Base-by-base conservation (phyloP, 2,113 vertebrate genomes). In the Percina caprodes region DNA sequence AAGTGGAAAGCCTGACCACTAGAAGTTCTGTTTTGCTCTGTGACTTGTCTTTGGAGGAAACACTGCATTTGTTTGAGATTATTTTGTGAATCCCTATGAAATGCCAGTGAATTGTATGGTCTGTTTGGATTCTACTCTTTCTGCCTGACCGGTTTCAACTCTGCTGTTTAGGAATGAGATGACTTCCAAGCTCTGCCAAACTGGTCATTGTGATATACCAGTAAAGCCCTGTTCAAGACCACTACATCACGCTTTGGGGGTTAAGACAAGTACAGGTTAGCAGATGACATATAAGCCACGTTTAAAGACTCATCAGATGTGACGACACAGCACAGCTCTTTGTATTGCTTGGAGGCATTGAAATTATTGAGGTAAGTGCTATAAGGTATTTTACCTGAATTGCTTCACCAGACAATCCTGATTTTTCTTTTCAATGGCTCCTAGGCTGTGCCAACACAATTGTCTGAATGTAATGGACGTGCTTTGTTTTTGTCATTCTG, bases 11-110 rank as follows among this genome's bases (percentile, higher is more conserved):
- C 30, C 52, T 55, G 69, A 75, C 51, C 66, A 66, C 52, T 14
- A 8, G 21, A 26, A 55, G 33, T 35, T 71, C 63, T 30, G 24
- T 11, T 58, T 60, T 54, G 52, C 56, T 69, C 16, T 33, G 63
- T 42, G 69, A 77, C 59, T 46, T 67, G 61, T 77, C 52, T 72
- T 70, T 35, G 46, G 45, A 69, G 33, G 48, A 71, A 79, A 84
- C 46, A 62, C 55, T 12, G 45, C 30, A 69, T 75, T 3, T 16
- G 60, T 78, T 24, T 35, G 55, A 76, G 35, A 74, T 46, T 66
- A 61, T 59, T 39, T 16, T 35, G 5, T 59, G 59, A 82, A 46
- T 35, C 62, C 35, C 18, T 54, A 19, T 61, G 9, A 73, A 81
- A 78, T 19, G 51, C 15, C 42, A 35, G 24, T 19, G 11, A 46